Base-by-base conservation (phyloP, 1,140 invertebrate genomes). In the Achroia grisella region DNA sequence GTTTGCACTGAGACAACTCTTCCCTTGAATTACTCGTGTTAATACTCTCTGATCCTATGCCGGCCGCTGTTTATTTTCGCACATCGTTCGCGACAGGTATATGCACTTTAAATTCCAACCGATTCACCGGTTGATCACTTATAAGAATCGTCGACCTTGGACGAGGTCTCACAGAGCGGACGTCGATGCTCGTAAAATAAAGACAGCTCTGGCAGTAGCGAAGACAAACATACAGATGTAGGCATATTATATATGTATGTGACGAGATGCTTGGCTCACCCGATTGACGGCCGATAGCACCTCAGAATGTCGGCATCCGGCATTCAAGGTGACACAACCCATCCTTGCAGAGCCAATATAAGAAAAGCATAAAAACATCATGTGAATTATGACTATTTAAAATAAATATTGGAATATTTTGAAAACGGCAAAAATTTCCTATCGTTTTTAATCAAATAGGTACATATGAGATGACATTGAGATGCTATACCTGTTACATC, bases 251-350 rank as follows among this genome's bases (percentile, higher is more conserved):
- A 6, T 23, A 23, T 23, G 77, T 76, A 77, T 79, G 73, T 71
- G 67, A 61, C 73, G 65, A 68, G 73, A 78, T 62, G 71, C n/a
- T n/a, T n/a, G n/a, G n/a, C 62, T 74, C 60, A 70, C 61, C 71
- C 79, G 79, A 83, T 83, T 71, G 79, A 76, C 77, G 75, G 70
- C 56, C 77, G 75, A 81, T 84, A 84, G 66, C 70, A 78, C 64
- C 71, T 67, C 69, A 70, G 73, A 66, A 62, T 50, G 62, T 43
- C 62, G 71, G 71, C 73, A 81, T 84, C 79, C 79, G 79, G 71
- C 71, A 76, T 62, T 76, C 77, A 80, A 84, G 77, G 80, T 84
- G 77, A 84, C 71, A 76, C 70, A 43, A 56, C 42, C 64, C 70
- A 78, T 83, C 77, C 71, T 76, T 72, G 68, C 73, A 71, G 75